Evolutionary conservation across 2,888 invertebrate species (phyloP).

Genomic region (Dasysyrphus albostriatus): DNA sequence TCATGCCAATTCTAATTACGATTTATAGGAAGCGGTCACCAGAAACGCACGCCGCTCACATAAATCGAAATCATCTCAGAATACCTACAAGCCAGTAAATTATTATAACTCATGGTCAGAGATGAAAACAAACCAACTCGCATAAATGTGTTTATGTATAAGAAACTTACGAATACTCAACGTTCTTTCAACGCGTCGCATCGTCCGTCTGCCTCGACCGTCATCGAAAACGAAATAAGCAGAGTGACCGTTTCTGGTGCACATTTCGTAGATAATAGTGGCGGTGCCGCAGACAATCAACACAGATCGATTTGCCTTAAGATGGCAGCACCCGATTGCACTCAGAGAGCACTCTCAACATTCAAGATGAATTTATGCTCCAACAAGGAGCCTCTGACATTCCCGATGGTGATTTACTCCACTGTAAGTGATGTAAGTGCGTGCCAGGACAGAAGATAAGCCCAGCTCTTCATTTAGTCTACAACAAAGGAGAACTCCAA

Average conservation of each 20-base stretch:
- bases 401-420: slow-evolving; percentile 68
- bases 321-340: slow-evolving; percentile 51
- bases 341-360: slow-evolving; percentile 20
- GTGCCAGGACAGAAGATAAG: slow-evolving; percentile 63
- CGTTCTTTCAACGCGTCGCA: slow-evolving; percentile 7
- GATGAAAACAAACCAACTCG: slow-evolving; percentile 22
- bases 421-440: slow-evolving; percentile 69
- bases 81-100: slow-evolving; percentile 44
- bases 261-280: slow-evolving; percentile 44
- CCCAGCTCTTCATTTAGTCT: slow-evolving; percentile 52
- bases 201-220: not conserved
- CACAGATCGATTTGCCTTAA: slow-evolving; percentile 64
- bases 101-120: slow-evolving; percentile 31
- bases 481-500: slow-evolving; percentile 57
- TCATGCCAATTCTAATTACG: slow-evolving; percentile 74
- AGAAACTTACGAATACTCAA: not conserved
- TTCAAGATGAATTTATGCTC: slow-evolving; percentile 66
- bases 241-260: slow-evolving; percentile 61
- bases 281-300: slow-evolving; percentile 42
- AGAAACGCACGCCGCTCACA: slow-evolving; percentile 60
- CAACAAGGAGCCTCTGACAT: slow-evolving; percentile 45
- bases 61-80: slow-evolving; percentile 64
- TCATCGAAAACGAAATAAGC: not conserved
- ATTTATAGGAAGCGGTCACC: slow-evolving; percentile 68
- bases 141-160: not conserved